Evolutionary conservation across 2,888 invertebrate genomes (phyloP), one percentile per base, ranked within the genome.

Genomic region (Lamellibrachia columna): DNA sequence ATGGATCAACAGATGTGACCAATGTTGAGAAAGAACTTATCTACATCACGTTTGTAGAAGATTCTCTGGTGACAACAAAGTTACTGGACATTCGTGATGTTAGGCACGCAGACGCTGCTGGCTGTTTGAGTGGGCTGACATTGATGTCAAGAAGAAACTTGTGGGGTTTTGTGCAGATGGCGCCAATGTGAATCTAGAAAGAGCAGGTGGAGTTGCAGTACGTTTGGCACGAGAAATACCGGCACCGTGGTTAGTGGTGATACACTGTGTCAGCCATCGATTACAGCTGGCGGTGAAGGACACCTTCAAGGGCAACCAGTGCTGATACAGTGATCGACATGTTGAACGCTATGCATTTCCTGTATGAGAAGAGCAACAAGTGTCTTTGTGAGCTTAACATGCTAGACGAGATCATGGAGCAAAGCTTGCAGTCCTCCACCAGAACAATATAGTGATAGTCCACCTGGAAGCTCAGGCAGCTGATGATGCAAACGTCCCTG

Each of bases 151-250:
- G 60, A 60, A 22, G 53, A 75, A 75, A 28, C 60, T 58, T 4
- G 75, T 60, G 7, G 75, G 92, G 40, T 92, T 92, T 28, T 92
- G 92, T 92, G 92, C 75, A 22, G 92, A 92, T 75, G 92, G 92
- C 6, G 92, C 75, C 28, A 60, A 40, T 75, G 75, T 92, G 9
- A 75, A 92, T 53, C 40, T 75, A 3, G 75, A 75, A 1, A 60
- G 52, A 40, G 53, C 28, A 60, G 53, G 60, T 28, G 92, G 92
- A 11, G 75, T 92, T 53, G 75, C 92, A 11, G 92, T 11, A 92
- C 52, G 55, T 1, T 53, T 92, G 75, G 60, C 91, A 91, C 28
- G 28, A 52, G 91, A 91, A 55, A 91, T 91, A 9, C 91, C 91
- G 11, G 53, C 91, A 52, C 91, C 91, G n/a, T 91, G 53, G 91